Conservation (phyloP, 2,113 vertebrate species). For the Leptobrachium ailaonicum region DNA sequence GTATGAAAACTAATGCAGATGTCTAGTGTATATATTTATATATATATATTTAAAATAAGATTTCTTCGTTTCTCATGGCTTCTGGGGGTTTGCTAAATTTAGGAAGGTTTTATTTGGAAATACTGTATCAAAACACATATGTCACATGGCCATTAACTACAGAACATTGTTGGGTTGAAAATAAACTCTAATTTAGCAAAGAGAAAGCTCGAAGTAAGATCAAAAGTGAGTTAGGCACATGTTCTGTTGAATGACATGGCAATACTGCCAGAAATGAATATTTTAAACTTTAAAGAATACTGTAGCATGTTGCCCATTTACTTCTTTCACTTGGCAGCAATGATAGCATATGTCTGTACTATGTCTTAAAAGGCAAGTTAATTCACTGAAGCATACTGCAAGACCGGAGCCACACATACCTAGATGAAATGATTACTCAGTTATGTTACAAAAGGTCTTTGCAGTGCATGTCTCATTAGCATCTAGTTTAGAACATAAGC, state of each 20-base stretch:
- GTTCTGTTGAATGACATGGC: slow-evolving; percentile 15
- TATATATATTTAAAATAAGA: too few species aligned
- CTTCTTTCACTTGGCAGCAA: slow-evolving; percentile 16
- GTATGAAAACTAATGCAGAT: too few species aligned
- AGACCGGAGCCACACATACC: slow-evolving; percentile 21
- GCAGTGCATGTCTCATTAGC: slow-evolving; percentile 23
- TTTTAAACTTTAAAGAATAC: slow-evolving; percentile 13
- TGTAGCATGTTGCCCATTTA: slow-evolving; percentile 11
- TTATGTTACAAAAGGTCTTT: slow-evolving; percentile 14
- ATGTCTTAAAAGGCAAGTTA: slow-evolving; percentile 19
- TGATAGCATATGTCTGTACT: slow-evolving; percentile 8
- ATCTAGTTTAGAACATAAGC: slow-evolving; percentile 21
- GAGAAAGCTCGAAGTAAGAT: not conserved
- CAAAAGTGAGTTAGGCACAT: slow-evolving; percentile 7
- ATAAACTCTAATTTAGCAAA: not conserved
- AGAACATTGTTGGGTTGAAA: not conserved
- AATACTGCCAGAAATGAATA: slow-evolving; percentile 19
- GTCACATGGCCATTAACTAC: not conserved
- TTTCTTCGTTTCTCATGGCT: too few species aligned
- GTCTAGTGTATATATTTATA: too few species aligned
- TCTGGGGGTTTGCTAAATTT: too few species aligned
- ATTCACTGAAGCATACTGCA: slow-evolving; percentile 26
- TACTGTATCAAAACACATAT: not conserved
- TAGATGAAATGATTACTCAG: slow-evolving; percentile 32
- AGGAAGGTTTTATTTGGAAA: not conserved